Percentiles rank a stretch among this genome's conserved stretches.
phyloP scores from a whole-genome alignment of 2,888 invertebrate genomes.

The Clitarchus hookeri region DNA sequence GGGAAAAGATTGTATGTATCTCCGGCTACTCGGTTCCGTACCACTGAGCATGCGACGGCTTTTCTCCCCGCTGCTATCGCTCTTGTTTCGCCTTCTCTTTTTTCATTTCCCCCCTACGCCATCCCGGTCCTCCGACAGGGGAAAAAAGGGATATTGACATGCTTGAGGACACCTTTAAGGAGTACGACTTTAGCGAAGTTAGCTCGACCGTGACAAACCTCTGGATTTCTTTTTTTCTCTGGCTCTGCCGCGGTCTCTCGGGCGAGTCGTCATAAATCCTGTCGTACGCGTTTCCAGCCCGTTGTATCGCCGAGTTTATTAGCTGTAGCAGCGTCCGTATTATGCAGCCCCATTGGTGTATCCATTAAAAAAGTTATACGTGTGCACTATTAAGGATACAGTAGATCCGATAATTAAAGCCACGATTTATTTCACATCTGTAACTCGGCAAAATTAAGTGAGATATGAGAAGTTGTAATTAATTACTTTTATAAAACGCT shows the following conservation, averaged over 20 bases:
- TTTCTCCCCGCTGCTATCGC: background rate
- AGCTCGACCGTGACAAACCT: background rate
- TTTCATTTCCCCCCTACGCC: too few species aligned
- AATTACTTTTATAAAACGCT: too few species aligned
- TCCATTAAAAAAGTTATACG: too few species aligned
- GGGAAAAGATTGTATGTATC: background rate
- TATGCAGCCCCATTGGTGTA: too few species aligned
- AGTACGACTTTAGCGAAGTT: background rate
- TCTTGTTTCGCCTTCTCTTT: too few species aligned
- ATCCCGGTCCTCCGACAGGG: background rate
- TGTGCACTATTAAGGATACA: too few species aligned
- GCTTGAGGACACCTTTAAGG: constrained; percentile 5
- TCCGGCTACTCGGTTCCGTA: background rate
- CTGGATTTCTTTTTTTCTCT: background rate
- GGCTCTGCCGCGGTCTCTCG: background rate
- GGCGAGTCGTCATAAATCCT: background rate
- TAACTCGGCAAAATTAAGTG: too few species aligned
- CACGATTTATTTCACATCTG: too few species aligned
- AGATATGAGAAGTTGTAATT: too few species aligned
- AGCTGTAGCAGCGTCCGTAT: too few species aligned
- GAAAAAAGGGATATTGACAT: background rate
- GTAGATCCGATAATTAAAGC: too few species aligned
- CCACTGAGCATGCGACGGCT: background rate
- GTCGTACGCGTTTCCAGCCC: background rate
- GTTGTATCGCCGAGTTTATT: too few species aligned